Percentiles rank a stretch among this genome's conserved stretches.
These are phyloP conservation scores for Scaptomyza graminum DNA, from an alignment of 1,140 invertebrate genomes.

Conservation along the genomic window DNA sequence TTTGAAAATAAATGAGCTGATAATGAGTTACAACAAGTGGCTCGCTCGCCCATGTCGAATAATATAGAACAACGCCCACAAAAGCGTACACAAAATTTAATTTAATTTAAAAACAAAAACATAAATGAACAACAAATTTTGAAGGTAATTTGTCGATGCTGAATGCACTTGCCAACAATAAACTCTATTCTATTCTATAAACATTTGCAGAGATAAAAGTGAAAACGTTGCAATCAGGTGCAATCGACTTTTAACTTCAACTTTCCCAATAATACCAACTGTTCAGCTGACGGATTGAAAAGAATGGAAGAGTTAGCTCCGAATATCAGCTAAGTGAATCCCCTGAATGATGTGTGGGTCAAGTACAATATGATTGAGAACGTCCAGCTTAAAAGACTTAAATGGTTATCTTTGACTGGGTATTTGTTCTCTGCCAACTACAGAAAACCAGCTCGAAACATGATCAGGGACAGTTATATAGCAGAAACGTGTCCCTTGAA, in stretches of 20 bases:
- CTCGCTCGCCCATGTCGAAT: conserved; percentile 27
- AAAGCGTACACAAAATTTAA: conserved; percentile 35
- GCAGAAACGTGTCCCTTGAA: conserved; percentile 9
- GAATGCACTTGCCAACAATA: conserved; percentile 64
- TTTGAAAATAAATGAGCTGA: conserved; percentile 46
- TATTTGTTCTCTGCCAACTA: conserved; percentile 8
- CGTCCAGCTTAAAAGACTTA: conserved; percentile 7
- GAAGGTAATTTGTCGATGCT: conserved; percentile 50
- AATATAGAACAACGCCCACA: conserved; percentile 16
- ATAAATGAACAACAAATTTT: conserved; percentile 18
- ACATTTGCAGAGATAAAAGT: conserved; percentile 19
- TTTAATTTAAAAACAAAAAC: conserved; percentile 21
- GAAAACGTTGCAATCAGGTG: too few relatives aligned
- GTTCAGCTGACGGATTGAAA: background rate
- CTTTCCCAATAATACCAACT: background rate
- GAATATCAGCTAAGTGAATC: background rate
- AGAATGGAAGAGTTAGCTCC: background rate
- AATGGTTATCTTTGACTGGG: conserved; percentile 5
- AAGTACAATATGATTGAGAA: conserved; percentile 1
- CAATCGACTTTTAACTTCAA: too few relatives aligned
- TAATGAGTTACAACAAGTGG: conserved; percentile 28
- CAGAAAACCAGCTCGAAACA: too few relatives aligned
- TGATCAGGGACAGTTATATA: conserved; percentile 7
- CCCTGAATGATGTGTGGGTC: background rate
- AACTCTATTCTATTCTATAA: conserved; percentile 45